phyloP scores from a whole-genome alignment of 2,888 invertebrate genomes.

The Tipula unca region DNA sequence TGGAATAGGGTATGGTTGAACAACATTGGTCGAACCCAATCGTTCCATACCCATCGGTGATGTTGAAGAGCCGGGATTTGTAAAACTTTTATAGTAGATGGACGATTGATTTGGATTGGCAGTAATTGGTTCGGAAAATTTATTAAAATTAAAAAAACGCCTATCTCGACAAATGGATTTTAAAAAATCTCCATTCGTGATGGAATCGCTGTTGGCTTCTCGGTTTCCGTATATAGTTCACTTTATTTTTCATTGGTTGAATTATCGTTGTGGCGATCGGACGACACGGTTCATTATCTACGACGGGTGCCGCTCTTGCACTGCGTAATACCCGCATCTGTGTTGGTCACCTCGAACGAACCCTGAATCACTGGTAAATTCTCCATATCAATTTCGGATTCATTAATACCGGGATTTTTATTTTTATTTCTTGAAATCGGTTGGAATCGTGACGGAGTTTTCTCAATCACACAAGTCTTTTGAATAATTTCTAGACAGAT shows the following conservation, averaged over 20 bases:
- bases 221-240: background rate
- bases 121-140: conserved; percentile 23
- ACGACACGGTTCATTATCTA: conserved; percentile 62
- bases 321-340: conserved; percentile 63
- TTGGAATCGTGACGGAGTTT: conserved; percentile 28
- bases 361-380: conserved; percentile 59
- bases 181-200: background rate
- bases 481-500: conserved; percentile 35
- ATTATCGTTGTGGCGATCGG: conserved; percentile 48
- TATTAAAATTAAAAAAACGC: background rate
- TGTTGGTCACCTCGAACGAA: conserved; percentile 64
- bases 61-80: conserved; percentile 54
- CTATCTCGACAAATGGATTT: background rate
- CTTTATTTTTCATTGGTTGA: conserved; percentile 24
- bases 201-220: background rate
- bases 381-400: conserved; percentile 56
- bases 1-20: conserved; percentile 58
- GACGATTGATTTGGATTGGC: conserved; percentile 38
- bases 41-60: conserved; percentile 53
- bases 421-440: conserved; percentile 25
- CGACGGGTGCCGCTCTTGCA: conserved; percentile 54
- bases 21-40: conserved; percentile 51
- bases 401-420: conserved; percentile 33
- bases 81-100: conserved; percentile 56
- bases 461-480: conserved; percentile 34